phyloP scores from a whole-genome alignment of 2,888 invertebrate species.

The Trichopria drosophilae region DNA sequence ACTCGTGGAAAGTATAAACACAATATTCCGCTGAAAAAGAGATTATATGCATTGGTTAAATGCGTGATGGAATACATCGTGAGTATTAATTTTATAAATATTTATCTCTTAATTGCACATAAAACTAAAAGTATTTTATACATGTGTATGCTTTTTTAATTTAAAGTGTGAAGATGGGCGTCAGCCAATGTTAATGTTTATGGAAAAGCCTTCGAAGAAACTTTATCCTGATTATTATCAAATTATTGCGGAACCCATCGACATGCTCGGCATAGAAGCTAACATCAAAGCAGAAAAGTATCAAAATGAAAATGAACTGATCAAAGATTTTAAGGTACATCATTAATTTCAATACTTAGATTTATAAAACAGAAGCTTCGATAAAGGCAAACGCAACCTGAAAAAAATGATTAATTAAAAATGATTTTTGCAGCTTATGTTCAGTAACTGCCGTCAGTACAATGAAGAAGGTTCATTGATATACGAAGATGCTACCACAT shows the following conservation, averaged over 20 bases:
- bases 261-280: constrained; percentile 89
- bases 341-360: not conserved
- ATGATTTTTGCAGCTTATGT: constrained; percentile 81
- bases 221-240: constrained; percentile 94
- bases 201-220: constrained; percentile 95
- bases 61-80: constrained; percentile 70
- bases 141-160: constrained; percentile 10
- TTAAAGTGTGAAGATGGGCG: constrained; percentile 74
- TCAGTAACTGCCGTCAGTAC: constrained; percentile 93
- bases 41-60: constrained; percentile 80
- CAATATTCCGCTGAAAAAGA: constrained; percentile 73
- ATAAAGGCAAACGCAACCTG: too few species aligned
- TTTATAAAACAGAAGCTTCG: too few species aligned
- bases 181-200: constrained; percentile 86
- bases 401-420: too few species aligned
- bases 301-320: constrained; percentile 63
- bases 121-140: not conserved
- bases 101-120: not conserved
- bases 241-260: constrained; percentile 90
- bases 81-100: constrained; percentile 46
- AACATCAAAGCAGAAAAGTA: constrained; percentile 80
- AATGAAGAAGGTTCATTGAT: constrained; percentile 96
- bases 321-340: constrained; percentile 65
- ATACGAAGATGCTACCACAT: constrained; percentile 87
- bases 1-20: constrained; percentile 60